phyloP scores from a whole-genome alignment of 1,140 invertebrate genomes.

The Drosophila pseudoobscura region DNA sequence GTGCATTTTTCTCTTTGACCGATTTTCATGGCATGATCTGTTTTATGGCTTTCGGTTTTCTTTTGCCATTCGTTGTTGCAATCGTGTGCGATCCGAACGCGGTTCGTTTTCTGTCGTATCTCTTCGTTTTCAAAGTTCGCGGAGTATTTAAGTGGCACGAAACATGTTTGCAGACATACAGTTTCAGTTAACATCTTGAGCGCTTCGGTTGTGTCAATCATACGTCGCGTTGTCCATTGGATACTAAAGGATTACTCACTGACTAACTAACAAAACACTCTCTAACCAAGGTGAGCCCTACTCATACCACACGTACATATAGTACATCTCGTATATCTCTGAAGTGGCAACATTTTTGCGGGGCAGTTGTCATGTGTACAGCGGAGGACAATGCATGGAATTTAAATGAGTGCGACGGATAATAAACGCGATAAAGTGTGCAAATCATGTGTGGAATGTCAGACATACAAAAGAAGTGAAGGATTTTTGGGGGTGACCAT shows the following conservation, averaged over 20 bases:
- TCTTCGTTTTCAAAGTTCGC: constrained; percentile 18
- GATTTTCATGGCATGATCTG: constrained; percentile 80
- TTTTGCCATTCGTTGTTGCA: constrained; percentile 48
- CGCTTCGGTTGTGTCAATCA: constrained; percentile 63
- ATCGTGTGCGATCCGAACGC: constrained; percentile 35
- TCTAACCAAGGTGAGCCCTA: constrained; percentile 59
- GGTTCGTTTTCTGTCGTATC: constrained; percentile 13
- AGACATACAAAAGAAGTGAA: constrained; percentile 42
- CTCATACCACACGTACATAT: constrained; percentile 5
- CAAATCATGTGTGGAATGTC: constrained; percentile 45
- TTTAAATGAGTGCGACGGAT: constrained; percentile 62
- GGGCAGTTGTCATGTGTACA: constrained; percentile 1
- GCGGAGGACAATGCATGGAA: constrained; percentile 49
- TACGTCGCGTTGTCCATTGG: constrained; percentile 57
- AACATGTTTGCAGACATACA: constrained; percentile 77
- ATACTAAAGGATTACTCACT: constrained; percentile 49
- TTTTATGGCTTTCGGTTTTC: constrained; percentile 80
- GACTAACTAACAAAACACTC: constrained; percentile 42
- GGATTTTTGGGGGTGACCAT: constrained; percentile 29
- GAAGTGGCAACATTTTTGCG: neutral
- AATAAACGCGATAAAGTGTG: constrained; percentile 44
- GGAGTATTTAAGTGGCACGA: constrained; percentile 70
- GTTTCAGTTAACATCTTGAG: constrained; percentile 69
- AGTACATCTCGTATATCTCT: neutral
- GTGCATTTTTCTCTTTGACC: constrained; percentile 78